Percentiles rank a stretch among this genome's conserved stretches.
phyloP scores from a whole-genome alignment of 2,113 vertebrate genomes.

The Rhinopomastus cyanomelas region DNA sequence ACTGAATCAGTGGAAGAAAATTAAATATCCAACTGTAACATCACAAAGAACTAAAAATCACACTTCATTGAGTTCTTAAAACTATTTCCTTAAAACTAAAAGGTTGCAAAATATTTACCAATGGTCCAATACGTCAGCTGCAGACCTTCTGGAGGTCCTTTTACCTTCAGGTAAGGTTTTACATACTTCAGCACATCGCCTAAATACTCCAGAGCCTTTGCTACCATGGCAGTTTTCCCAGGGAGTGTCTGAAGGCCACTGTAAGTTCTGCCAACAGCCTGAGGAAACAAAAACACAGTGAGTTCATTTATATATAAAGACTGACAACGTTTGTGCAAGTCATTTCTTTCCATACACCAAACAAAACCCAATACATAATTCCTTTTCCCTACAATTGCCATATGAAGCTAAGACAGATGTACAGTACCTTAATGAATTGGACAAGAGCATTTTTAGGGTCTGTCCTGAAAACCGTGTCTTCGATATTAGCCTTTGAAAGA shows the following conservation, averaged over 20 bases:
- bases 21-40: neutral
- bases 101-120: slow-evolving; percentile 74
- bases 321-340: neutral
- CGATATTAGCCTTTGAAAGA: slow-evolving; percentile 77
- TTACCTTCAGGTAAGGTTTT: slow-evolving; percentile 89
- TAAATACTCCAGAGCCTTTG: slow-evolving; percentile 87
- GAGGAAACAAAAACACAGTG: slow-evolving; percentile 36
- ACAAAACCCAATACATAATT: neutral
- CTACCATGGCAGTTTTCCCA: slow-evolving; percentile 88
- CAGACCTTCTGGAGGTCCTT: slow-evolving; percentile 84
- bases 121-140: slow-evolving; percentile 86
- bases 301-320: neutral
- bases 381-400: neutral
- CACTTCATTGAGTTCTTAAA: neutral
- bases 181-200: slow-evolving; percentile 93
- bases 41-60: neutral
- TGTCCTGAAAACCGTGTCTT: slow-evolving; percentile 67
- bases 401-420: neutral
- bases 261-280: slow-evolving; percentile 88
- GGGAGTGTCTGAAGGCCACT: slow-evolving; percentile 80
- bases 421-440: slow-evolving; percentile 88
- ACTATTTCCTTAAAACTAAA: slow-evolving; percentile 4
- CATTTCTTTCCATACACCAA: neutral
- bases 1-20: neutral
- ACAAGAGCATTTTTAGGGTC: slow-evolving; percentile 83